Evolutionary conservation across 1,140 invertebrate genomes (phyloP).

Genomic region (Zaprionus vittiger): DNA sequence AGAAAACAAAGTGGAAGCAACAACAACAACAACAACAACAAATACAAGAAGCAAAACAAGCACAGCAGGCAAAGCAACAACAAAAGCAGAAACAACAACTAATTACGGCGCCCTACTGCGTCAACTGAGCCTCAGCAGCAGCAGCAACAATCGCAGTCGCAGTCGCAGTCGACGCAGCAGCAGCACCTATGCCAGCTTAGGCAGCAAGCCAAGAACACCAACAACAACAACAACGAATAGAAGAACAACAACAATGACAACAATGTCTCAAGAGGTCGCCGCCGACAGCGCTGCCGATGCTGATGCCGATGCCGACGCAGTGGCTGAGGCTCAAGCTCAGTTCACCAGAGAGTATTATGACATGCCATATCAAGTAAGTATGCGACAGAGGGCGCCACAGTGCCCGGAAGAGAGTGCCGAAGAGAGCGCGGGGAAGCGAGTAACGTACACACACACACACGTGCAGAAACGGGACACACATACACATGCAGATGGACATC

Average conservation of each 20-base stretch:
- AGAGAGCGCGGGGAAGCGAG: background rate
- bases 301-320: background rate
- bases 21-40: conserved; percentile 6
- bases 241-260: conserved; percentile 21
- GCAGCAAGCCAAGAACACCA: conserved; percentile 20
- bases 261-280: conserved; percentile 50
- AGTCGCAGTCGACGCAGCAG: background rate
- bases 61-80: background rate
- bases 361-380: conserved; percentile 69
- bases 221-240: conserved; percentile 8
- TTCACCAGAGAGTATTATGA: conserved; percentile 59
- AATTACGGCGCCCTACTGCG: conserved; percentile 25
- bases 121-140: conserved; percentile 19
- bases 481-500: conserved; percentile 48
- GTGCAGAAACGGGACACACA: conserved; percentile 16
- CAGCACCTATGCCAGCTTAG: conserved; percentile 58
- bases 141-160: background rate
- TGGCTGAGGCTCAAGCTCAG: conserved; percentile 41
- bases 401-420: background rate
- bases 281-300: no score
- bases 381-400: background rate
- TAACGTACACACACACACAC: background rate
- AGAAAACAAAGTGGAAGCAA: conserved; percentile 32
- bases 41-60: conserved; percentile 34
- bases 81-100: conserved; percentile 17